Base-by-base conservation (phyloP, 2,888 invertebrate species). In the Cabera pusaria region DNA sequence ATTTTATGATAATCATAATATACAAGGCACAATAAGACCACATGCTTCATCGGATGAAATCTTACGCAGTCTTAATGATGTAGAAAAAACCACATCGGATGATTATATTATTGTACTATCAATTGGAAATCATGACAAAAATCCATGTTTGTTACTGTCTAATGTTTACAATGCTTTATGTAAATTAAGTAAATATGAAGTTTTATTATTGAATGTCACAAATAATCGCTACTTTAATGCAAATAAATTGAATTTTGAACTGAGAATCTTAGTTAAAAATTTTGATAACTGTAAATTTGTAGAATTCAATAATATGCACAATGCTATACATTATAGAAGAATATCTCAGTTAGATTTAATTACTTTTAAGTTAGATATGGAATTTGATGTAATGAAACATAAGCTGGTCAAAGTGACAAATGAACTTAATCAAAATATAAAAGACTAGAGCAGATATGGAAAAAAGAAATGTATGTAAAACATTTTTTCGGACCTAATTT, bases 201-300 rank as follows among this genome's bases (percentile, higher is more conserved):
- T 26, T 2, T 8, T 26, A 1, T 0, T 26, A 2, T 8, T 26
- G 5, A 17, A 17, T 5, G 17, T 26, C 0, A 5, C 26, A 16
- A 2, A 17, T 5, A 26, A 16, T 2, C 16, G 26, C 1, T 17
- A 26, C 3, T 1, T 26, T n/a, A 16, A 16, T 17, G 16, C 17
- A 8, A 26, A 26, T 3, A 9, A 26, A n/a, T 8, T 26, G 3
- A 26, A 26, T 5, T 26, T 16, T 26, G 26, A 26, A 17, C 7
- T 26, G 1, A 12, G 4, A 5, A 14, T 24, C 12, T 4, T 24
- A n/a, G n/a, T n/a, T n/a, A n/a, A n/a, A n/a, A n/a, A n/a, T n/a
- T n/a, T n/a, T n/a, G n/a, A n/a, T n/a, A n/a, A n/a, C n/a, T n/a
- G n/a, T 23, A 12, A 23, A 12, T 23, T 23, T 23, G n/a, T 11